Evolutionary conservation across 2,888 invertebrate genomes (phyloP).

Genomic region (Listrodromus nycthemerus): DNA sequence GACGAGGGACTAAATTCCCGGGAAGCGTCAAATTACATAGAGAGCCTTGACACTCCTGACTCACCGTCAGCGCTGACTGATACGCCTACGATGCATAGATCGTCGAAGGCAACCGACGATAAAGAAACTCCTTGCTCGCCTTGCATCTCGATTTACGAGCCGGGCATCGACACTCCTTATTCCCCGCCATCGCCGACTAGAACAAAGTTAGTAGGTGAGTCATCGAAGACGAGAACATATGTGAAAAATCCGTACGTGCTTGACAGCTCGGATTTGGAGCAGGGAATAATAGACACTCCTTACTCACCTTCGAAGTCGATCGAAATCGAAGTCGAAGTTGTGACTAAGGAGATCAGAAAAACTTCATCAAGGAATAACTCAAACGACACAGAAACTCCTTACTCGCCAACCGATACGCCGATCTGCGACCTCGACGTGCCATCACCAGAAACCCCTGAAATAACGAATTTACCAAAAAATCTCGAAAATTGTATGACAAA

Average conservation of each 20-base stretch:
- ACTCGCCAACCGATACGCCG: constrained; percentile 78
- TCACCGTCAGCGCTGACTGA: constrained; percentile 7
- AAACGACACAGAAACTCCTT: constrained; percentile 71
- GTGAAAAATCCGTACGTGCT: background rate
- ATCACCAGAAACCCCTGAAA: background rate
- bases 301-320: constrained; percentile 67
- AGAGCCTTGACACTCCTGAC: background rate
- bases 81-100: constrained; percentile 6
- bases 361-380: constrained; percentile 9
- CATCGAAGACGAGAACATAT: background rate
- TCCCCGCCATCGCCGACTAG: constrained; percentile 2
- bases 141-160: constrained; percentile 25
- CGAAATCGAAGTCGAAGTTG: constrained; percentile 17
- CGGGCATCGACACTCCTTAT: constrained; percentile 18
- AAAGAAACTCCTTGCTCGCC: constrained; percentile 18
- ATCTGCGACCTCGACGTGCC: constrained; percentile 73
- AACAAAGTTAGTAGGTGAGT: background rate
- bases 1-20: background rate
- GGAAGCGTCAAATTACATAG: background rate
- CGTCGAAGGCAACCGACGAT: background rate
- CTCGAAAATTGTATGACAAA: background rate
- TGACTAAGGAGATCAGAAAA: constrained; percentile 43
- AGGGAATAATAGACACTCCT: constrained; percentile 20
- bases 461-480: background rate
- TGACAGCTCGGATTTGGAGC: constrained; percentile 24